Evolutionary conservation across 2,797 vertebrate species (phyloP).

Genomic region (Chiloscyllium punctatum): DNA sequence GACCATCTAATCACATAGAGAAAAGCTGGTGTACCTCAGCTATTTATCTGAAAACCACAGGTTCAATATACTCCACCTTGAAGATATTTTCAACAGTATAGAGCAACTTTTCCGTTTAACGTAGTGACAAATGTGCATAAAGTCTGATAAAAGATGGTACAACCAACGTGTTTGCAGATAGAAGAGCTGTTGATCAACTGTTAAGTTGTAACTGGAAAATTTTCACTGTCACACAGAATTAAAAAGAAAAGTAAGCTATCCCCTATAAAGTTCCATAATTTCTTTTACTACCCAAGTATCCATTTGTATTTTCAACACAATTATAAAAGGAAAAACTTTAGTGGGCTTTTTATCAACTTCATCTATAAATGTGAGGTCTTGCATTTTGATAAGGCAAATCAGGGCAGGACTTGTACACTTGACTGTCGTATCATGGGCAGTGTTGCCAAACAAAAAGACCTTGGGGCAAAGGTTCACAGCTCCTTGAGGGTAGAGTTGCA

Average conservation of each 20-base stretch:
- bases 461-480: too few species aligned
- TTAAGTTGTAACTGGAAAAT: neutral
- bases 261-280: neutral
- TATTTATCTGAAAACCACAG: neutral
- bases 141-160: neutral
- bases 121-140: neutral
- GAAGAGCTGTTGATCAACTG: neutral
- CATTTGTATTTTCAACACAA: neutral
- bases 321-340: neutral
- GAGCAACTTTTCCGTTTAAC: neutral
- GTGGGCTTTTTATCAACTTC: neutral
- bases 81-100: neutral
- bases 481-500: too few species aligned
- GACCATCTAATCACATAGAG: neutral
- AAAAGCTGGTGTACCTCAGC: neutral
- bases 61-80: neutral
- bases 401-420: too few species aligned
- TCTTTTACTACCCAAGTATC: neutral
- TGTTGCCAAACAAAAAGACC: too few species aligned
- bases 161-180: neutral
- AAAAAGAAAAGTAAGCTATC: neutral
- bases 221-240: neutral
- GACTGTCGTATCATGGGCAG: too few species aligned
- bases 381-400: too few species aligned
- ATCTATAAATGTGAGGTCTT: neutral